Base-by-base conservation (phyloP, 1,140 invertebrate species). In the Drosophila truncata region DNA sequence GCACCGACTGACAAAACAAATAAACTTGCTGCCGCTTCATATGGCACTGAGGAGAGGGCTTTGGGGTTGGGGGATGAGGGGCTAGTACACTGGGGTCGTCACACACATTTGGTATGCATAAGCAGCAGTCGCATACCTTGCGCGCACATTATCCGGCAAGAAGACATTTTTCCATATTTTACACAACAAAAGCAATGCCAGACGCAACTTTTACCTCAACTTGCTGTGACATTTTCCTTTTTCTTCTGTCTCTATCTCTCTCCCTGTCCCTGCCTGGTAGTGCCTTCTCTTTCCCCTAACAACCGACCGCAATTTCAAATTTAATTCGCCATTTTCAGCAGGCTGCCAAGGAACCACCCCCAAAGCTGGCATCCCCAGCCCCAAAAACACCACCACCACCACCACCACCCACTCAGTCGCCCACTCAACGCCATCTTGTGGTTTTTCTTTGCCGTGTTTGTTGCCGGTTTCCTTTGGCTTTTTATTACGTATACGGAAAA, bases 401-500 rank as follows among this genome's bases (percentile, higher is more conserved):
- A 10, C 41, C 37, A 37, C 35, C 37, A n/a, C 14, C 33, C 27
- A 25, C 13, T 33, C 52, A 29, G 35, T 41, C 60, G 52, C 61
- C 60, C 60, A 64, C 83, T 76, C 60, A 69, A 69, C 80, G 69
- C 78, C 84, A 87, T 87, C 72, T 88, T 88, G 85, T 69, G 78
- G 85, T 71, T 79, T 74, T 83, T 55, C 78, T 81, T 73, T 82
- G 80, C 50, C 66, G 69, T 47, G 67, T 65, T 65, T 70, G 75
- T 55, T 62, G 65, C 44, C 74, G 60, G 44, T 47, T 81, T 75
- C 78, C 62, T 71, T 75, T 78, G 84, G 61, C 82, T 86, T 87
- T 86, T 88, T 88, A 90, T 90, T 88, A 88, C 85, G 82, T 82
- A 90, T 90, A 76, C 78, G 71, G 80, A 90, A 88, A 88, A 88